phyloP scores from a whole-genome alignment of 2,888 invertebrate genomes.

The Drosophila nr. fundita region DNA sequence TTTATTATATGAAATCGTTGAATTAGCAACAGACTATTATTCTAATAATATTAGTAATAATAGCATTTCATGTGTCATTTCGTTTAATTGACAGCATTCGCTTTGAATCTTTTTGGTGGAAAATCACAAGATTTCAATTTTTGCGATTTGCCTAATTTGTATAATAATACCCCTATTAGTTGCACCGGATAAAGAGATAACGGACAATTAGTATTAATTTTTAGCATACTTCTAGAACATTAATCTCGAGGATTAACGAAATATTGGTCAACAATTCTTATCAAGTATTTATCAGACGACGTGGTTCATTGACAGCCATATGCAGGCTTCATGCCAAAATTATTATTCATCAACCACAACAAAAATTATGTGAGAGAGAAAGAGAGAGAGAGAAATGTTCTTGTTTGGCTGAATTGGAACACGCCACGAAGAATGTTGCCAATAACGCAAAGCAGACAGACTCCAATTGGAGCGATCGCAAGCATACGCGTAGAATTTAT shows the following conservation, averaged over 20 bases:
- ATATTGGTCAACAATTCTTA: constrained; percentile 3
- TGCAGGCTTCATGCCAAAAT: constrained; percentile 3
- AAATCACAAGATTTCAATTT: neutral
- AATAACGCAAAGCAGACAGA: constrained; percentile 33
- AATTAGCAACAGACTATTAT: constrained; percentile 10
- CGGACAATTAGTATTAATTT: neutral
- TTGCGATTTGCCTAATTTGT: neutral
- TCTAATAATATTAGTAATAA: constrained; percentile 21
- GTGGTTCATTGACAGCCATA: constrained; percentile 53
- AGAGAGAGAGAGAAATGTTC: constrained; percentile 10
- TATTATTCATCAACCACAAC: constrained; percentile 23
- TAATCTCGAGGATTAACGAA: neutral
- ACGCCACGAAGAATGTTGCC: constrained; percentile 49
- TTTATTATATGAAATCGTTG: constrained; percentile 6
- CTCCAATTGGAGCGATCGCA: constrained; percentile 53
- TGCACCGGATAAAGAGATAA: neutral
- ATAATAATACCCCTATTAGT: neutral
- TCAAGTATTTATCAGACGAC: constrained; percentile 27
- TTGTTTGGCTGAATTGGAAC: constrained; percentile 12
- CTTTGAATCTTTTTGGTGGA: neutral
- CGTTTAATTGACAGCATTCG: constrained; percentile 16
- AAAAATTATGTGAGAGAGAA: neutral
- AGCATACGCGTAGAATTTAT: constrained; percentile 10
- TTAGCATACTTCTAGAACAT: neutral
- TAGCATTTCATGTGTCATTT: neutral